Evolutionary conservation across 2,888 invertebrate species (phyloP), one percentile per base, ranked within the genome.

Genomic region (Micropterix aruncella): DNA sequence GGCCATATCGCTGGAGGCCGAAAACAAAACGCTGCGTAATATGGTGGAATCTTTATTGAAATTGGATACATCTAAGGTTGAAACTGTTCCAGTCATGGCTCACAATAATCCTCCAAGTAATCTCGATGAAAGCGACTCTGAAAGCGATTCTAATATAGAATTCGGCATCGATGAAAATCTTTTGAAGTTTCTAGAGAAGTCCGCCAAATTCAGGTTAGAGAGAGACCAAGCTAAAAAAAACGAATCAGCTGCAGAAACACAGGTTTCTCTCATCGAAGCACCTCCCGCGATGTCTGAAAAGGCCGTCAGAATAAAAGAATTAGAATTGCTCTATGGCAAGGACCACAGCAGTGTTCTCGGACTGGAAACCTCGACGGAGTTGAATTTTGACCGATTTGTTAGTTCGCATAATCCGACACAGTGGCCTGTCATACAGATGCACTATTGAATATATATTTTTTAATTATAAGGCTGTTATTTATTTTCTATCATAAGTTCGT

Each of bases 1-100:
- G 50, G 76, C 76, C 1, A 61, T 63, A 38, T 70, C 74, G 39
- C 59, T 77, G 41, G 71, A 75, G 55, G 66, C 71, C 50, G 78
- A 79, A 58, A 79, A 78, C 54, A 57, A 59, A 41, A 61, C 76
- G 52, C 54, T 79, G 39, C 70, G 27, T 27, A 27, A 27, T 12
- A 12, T 7, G 5, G 12, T 7, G 7, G 27, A 27, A 27, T n/a
- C n/a, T n/a, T n/a, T n/a, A n/a, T n/a, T n/a, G n/a, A n/a, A n/a
- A n/a, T 7, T 7, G 5, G 27, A 5, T 7, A 27, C 27, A 7
- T 27, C 27, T 27, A 12, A 27, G 12, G 5, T 12, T 7, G 27
- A 27, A 12, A 7, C 27, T 7, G 12, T 27, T 27, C 12, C 27
- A 27, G 27, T 7, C 12, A 12, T 27, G 7, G 27, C 27, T 7